phyloP scores from a whole-genome alignment of 37 sponge, comb jelly and placozoan species.

The Ephydatia muelleri region DNA sequence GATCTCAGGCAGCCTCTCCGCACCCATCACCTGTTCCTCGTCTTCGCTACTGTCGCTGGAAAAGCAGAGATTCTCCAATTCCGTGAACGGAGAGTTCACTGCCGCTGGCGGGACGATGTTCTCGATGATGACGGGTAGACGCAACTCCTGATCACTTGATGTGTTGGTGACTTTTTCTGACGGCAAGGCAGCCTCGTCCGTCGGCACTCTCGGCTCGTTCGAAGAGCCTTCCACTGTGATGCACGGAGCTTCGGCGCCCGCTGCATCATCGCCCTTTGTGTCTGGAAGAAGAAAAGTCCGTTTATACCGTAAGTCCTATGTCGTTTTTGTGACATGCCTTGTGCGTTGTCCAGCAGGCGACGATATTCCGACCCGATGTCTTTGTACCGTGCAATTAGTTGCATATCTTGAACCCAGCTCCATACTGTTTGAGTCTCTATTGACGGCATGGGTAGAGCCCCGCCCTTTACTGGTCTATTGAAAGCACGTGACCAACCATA shows the following conservation, averaged over 20 bases:
- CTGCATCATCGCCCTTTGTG: neutral
- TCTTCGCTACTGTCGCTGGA: neutral
- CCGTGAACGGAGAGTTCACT: neutral
- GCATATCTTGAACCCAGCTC: conserved; percentile 49
- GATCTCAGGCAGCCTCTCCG: neutral
- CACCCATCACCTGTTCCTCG: neutral
- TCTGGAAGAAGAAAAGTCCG: neutral
- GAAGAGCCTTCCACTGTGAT: neutral
- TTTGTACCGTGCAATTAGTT: neutral
- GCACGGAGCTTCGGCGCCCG: neutral
- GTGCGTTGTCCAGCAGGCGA: neutral
- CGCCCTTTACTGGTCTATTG: neutral
- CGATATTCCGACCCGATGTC: neutral
- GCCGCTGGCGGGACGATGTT: neutral
- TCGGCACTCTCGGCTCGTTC: neutral
- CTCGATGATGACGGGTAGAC: neutral
- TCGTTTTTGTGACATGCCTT: neutral
- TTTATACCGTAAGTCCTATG: neutral
- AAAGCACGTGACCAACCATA: neutral
- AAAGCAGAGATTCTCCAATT: neutral
- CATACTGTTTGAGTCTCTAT: conserved; percentile 43
- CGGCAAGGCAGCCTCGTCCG: neutral
- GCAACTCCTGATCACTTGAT: neutral
- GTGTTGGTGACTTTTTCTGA: neutral
- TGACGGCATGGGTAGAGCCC: conserved; percentile 28